phyloP scores from a whole-genome alignment of 1,140 invertebrate species.

The Gonioctena quinquepunctata region DNA sequence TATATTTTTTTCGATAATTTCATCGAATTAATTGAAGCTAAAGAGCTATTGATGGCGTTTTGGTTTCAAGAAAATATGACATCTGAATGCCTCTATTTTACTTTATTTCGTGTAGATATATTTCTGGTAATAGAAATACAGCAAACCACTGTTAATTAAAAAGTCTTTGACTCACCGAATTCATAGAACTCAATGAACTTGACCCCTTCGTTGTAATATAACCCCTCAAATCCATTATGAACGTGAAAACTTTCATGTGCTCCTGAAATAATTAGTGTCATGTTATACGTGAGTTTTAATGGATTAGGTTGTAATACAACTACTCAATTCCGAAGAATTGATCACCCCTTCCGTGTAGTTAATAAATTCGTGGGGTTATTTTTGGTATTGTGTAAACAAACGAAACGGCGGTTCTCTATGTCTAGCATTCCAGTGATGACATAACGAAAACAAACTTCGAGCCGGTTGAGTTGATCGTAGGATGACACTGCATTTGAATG shows the following conservation, averaged over 20 bases:
- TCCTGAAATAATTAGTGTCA: constrained; percentile 14
- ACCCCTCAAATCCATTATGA: neutral
- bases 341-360: constrained; percentile 6
- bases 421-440: neutral
- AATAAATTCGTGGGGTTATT: constrained; percentile 1
- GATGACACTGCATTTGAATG: too few species aligned
- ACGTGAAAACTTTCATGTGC: constrained; percentile 17
- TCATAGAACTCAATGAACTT: neutral
- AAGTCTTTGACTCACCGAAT: neutral
- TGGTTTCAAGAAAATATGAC: too few species aligned
- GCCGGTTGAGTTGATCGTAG: too few species aligned
- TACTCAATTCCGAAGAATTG: constrained; percentile 6
- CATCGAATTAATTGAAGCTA: too few species aligned
- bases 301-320: constrained; percentile 13
- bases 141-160: neutral
- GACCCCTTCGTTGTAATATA: neutral
- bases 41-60: too few species aligned
- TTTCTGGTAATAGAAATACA: too few species aligned
- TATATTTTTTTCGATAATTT: too few species aligned
- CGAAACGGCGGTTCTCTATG: neutral
- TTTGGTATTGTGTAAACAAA: neutral
- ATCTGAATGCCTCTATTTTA: too few species aligned
- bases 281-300: neutral
- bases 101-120: too few species aligned
- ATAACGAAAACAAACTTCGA: neutral